phyloP scores from a whole-genome alignment of 2,113 vertebrate genomes.

The Lampris incognitus region DNA sequence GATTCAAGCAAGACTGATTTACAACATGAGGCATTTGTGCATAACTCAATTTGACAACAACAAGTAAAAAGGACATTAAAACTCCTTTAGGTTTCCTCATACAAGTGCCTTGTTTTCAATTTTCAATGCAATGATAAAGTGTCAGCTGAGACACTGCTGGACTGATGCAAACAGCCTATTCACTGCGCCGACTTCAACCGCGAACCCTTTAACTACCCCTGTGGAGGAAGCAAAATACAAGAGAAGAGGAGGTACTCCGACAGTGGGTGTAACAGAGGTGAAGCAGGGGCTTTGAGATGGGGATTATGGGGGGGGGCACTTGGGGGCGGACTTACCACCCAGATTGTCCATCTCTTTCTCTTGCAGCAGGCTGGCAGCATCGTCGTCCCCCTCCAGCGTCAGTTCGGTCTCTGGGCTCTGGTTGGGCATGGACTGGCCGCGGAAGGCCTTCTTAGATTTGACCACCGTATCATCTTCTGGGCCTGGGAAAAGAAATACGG shows the following conservation, averaged over 20 bases:
- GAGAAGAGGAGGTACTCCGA: not conserved
- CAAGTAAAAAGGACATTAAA: no score
- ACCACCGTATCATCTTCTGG: conserved; percentile 86
- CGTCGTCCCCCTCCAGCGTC: conserved; percentile 94
- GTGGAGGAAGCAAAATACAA: conserved; percentile 7
- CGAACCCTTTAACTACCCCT: not conserved
- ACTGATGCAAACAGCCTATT: not conserved
- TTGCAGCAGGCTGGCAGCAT: conserved; percentile 92
- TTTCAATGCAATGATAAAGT: no score
- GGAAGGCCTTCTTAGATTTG: conserved; percentile 88
- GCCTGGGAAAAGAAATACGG: conserved; percentile 75
- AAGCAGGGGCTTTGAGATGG: not conserved
- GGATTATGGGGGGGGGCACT: conserved; percentile 20
- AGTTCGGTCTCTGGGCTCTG: conserved; percentile 92
- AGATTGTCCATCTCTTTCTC: conserved; percentile 97
- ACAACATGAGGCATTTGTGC: no score
- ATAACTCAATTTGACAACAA: no score
- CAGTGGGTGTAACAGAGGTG: not conserved
- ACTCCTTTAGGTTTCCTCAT: no score
- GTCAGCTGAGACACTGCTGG: not conserved
- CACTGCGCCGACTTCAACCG: conserved; percentile 4
- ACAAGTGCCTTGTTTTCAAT: no score
- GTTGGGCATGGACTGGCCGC: conserved; percentile 86
- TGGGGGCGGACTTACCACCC: conserved; percentile 84
- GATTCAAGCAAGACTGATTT: no score